Evolutionary conservation across 2,797 vertebrate species (phyloP), one percentile per base, ranked within the genome.

Genomic region (Xenops minutus): DNA sequence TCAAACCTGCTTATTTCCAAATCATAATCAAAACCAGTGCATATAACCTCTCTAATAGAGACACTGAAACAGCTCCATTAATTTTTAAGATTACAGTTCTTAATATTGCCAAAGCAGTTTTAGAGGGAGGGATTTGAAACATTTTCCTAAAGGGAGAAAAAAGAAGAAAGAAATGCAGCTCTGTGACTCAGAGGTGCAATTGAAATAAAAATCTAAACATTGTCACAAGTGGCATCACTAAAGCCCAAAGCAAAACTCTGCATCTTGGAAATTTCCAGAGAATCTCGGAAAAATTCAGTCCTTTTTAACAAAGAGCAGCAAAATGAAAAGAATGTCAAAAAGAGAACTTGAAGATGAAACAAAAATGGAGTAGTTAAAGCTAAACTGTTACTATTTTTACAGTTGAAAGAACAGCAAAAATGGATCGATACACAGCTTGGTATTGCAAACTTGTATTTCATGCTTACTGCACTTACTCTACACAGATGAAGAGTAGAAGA

Each of bases 141-240:
- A 10, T 73, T 92, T 95, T 88, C 62, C 36, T 89, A 13, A 62
- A 62, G 30, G 8, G 29, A 62, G 54, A 61, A 41, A 51, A 74
- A 88, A 64, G 54, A 88, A 89, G 52, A 56, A 89, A 93, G 44
- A 94, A 95, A 72, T 3, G 1, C 0, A 0, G 39, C 76, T 92
- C 74, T 85, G 44, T 95, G 92, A 95, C 91, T 95, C 94, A 95
- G 88, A 90, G 21, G 32, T 92, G 36, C 66, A 88, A 81, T 44
- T 73, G 62, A 94, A 94, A 89, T 68, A 92, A 94, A 94, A 95
- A 92, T 76, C 44, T 87, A 90, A 96, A 86, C 8, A 20, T 37
- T 94, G 88, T 78, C 81, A 87, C 55, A 92, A 85, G 63, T 86
- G 79, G 66, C 52, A 91, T 75, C 71, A 74, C n/a, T 55, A 67